Base-by-base conservation (phyloP, 2,888 invertebrate genomes). In the Craniophora ligustri region DNA sequence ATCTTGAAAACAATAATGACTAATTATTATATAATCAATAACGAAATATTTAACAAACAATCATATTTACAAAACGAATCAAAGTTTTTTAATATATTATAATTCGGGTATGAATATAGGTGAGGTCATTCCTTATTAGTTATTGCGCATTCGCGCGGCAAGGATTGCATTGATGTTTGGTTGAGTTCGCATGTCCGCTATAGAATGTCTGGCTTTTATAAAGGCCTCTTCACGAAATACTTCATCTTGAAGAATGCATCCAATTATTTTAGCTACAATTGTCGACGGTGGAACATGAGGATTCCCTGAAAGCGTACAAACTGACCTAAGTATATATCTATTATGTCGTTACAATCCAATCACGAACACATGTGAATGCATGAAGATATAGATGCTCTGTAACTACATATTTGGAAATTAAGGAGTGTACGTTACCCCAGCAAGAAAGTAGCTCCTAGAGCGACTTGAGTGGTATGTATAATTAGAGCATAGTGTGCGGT, bases 201-300 rank as follows among this genome's bases (percentile, higher is more conserved):
- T 89, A n/a, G 93, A 92, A 70, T 92, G 92, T 19, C 92, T 86
- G 23, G 88, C 84, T 65, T 87, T 89, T 71, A 84, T 79, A 40
- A 87, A 69, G 5, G 90, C 89, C 72, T 92, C 88, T 71, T 92
- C 91, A 42, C 91, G 94, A 69, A 93, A 92, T 16, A 91, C 92
- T 65, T 95, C 95, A 75, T 94, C 94, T 68, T 94, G 93, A 63
- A 95, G 91, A 66, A 95, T 95, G 53, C 96, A 94, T 70, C 96
- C 95, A 95, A 96, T 96, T 76, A 97, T 96, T 86, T 96, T 96
- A 86, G 96, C 96, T 85, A 97, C 97, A 91, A 97, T 96, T 87
- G 95, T 95, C 79, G 97, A 97, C 59, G 96, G 96, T 86, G 95
- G 96, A 93, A 95, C 94, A 93, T 96, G 96, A 58, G 96, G 96